Percentiles rank a stretch among this genome's conserved stretches.
phyloP scores from a whole-genome alignment of 2,113 vertebrate genomes.

The Megaleporinus macrocephalus region DNA sequence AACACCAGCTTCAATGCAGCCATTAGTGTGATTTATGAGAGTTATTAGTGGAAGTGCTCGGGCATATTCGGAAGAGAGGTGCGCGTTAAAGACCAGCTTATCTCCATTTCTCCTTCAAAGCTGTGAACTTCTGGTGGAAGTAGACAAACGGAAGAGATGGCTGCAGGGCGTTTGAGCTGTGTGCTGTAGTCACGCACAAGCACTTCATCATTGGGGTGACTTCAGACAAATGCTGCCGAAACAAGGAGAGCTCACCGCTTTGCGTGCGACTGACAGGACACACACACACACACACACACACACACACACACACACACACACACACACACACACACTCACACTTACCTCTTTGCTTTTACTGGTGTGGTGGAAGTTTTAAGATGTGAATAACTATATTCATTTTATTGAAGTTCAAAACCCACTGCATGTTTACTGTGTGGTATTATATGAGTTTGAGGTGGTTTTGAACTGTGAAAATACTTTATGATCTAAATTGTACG shows the following conservation, averaged over 20 bases:
- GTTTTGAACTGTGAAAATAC: too few relatives aligned
- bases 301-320: too few relatives aligned
- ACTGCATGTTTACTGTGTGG: too few relatives aligned
- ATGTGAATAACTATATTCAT: too few relatives aligned
- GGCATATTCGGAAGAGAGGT: conserved; percentile 49
- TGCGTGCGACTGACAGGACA: conserved; percentile 44
- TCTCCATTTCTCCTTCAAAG: conserved; percentile 58
- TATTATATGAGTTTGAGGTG: too few relatives aligned
- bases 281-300: too few relatives aligned
- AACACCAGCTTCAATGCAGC: conserved; percentile 4
- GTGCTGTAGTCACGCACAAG: conserved; percentile 73
- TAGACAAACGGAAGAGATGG: conserved; percentile 54
- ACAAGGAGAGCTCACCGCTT: conserved; percentile 30
- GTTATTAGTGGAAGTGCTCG: conserved; percentile 50
- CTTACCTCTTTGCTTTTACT: too few relatives aligned
- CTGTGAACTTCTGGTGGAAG: conserved; percentile 57
- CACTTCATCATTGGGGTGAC: conserved; percentile 71
- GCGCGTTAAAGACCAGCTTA: conserved; percentile 56
- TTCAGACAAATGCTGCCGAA: conserved; percentile 41
- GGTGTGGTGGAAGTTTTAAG: too few relatives aligned
- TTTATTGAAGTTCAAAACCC: too few relatives aligned
- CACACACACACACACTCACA: too few relatives aligned
- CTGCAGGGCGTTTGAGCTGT: conserved; percentile 61
- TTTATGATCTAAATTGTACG: too few relatives aligned
- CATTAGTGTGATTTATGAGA: conserved; percentile 66